Evolutionary conservation across 2,888 invertebrate genomes (phyloP).

Genomic region (Mythimna albipuncta): DNA sequence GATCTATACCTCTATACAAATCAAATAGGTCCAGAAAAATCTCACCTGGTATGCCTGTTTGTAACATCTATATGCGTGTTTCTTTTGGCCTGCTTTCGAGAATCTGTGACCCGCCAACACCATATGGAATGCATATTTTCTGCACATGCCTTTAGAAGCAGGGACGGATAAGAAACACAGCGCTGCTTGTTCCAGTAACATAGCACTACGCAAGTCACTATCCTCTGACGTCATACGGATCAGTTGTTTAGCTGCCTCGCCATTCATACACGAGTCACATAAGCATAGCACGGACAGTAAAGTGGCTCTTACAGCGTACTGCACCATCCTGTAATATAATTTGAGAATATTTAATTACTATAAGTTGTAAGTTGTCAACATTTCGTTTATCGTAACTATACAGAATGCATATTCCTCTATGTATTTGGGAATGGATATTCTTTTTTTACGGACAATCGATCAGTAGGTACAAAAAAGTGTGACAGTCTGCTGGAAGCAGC

Average conservation of each 20-base stretch:
- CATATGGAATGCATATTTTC: constrained; percentile 99
- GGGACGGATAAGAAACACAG: constrained; percentile 95
- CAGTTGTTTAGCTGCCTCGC: constrained; percentile 98
- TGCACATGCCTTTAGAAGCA: constrained; percentile 93
- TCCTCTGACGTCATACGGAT: constrained; percentile 99
- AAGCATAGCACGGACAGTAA: constrained; percentile 97
- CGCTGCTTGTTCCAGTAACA: constrained; percentile 98
- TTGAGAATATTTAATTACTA: not conserved
- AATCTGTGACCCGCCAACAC: constrained; percentile 98
- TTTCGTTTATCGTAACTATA: not conserved
- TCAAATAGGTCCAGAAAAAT: not conserved
- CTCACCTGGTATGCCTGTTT: constrained; percentile 96
- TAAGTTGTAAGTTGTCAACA: not conserved
- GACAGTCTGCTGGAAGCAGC: too few species aligned
- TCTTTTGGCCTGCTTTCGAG: constrained; percentile 97
- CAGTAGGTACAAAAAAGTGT: too few species aligned
- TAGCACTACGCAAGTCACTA: constrained; percentile 98
- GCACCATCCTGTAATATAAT: constrained; percentile 93
- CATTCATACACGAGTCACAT: constrained; percentile 94
- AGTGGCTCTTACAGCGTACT: constrained; percentile 98
- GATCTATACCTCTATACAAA: not conserved
- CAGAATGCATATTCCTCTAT: not conserved
- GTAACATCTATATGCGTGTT: constrained; percentile 97
- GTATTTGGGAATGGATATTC: too few species aligned
- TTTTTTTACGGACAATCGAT: too few species aligned